A percentile compares a stretch with the other conserved stretches of the same genome.
Conservation (phyloP, 2,888 invertebrate genomes). For the Podotricha telesiphe region DNA sequence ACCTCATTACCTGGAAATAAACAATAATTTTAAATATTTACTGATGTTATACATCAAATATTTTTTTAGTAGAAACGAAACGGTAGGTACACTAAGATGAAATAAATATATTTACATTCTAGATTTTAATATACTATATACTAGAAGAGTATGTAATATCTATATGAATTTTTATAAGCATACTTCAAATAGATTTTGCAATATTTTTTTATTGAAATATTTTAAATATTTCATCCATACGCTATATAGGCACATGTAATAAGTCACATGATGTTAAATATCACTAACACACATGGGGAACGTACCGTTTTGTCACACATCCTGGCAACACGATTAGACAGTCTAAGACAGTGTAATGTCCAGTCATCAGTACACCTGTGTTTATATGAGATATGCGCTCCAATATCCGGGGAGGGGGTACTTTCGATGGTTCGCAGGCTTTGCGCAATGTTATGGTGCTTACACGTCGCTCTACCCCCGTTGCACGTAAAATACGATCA, state of each 20-base stretch:
- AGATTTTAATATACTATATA: no score
- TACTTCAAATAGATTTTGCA: no score
- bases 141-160: no score
- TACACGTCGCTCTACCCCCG: constrained; percentile 66
- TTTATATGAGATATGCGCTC: constrained; percentile 80
- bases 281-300: constrained; percentile 53
- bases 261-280: constrained; percentile 44
- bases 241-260: not conserved
- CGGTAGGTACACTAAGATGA: not conserved
- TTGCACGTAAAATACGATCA: constrained; percentile 22
- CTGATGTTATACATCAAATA: not conserved
- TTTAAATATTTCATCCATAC: not conserved
- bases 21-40: constrained; percentile 18
- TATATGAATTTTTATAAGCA: no score
- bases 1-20: constrained; percentile 75
- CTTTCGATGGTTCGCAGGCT: constrained; percentile 79
- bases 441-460: constrained; percentile 75
- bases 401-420: constrained; percentile 80
- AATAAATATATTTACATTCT: not conserved
- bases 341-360: constrained; percentile 74
- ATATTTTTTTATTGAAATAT: no score
- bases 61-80: not conserved
- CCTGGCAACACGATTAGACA: constrained; percentile 66
- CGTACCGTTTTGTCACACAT: constrained; percentile 81
- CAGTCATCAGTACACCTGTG: constrained; percentile 74